Base-by-base conservation (phyloP, 2,797 vertebrate genomes). In the Siniperca undulata region DNA sequence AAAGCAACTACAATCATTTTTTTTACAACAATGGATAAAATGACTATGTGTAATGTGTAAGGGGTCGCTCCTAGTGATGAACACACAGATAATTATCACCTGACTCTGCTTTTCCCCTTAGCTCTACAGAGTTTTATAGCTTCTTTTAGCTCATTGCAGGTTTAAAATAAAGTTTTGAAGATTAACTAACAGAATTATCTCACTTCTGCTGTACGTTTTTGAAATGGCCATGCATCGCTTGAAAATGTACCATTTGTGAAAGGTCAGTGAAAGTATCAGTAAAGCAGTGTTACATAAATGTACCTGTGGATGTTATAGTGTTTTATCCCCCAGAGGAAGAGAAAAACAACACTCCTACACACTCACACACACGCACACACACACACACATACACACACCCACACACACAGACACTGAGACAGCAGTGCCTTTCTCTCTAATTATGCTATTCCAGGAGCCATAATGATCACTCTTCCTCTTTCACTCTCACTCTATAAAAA, bases 401-500 rank as follows among this genome's bases (percentile, higher is more conserved):
- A 80, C 69, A 74, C 46, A 84, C 68, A 72, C 38, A 56, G 61
- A 86, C 66, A 78, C 38, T 20, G 38, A 83, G 66, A 83, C 80
- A 77, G 70, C 16, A 9, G 70, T 64, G n/a, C 80, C 68, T 85
- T 44, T 80, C 83, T 91, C 91, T 93, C 75, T 94, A 94, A 94
- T 94, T 94, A 94, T 91, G 75, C 90, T 93, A 91, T 95, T 92
- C 90, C 86, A 89, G 85, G 87, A 90, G 84, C 86, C 81, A 80
- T 93, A 95, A 96, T 93, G 81, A 93, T 88, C 86, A 84, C 88
- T 91, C 59, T 89, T 67, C 36, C 68, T 86, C 78, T 66, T 82
- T 89, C 86, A 88, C 91, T 93, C 83, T 89, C 83, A 86, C 90
- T 93, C 84, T 77, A 85, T 91, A 89, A 91, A 93, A 93, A 82